phyloP scores from a whole-genome alignment of 2,113 vertebrate genomes.

The Forbesichthys agassizii region DNA sequence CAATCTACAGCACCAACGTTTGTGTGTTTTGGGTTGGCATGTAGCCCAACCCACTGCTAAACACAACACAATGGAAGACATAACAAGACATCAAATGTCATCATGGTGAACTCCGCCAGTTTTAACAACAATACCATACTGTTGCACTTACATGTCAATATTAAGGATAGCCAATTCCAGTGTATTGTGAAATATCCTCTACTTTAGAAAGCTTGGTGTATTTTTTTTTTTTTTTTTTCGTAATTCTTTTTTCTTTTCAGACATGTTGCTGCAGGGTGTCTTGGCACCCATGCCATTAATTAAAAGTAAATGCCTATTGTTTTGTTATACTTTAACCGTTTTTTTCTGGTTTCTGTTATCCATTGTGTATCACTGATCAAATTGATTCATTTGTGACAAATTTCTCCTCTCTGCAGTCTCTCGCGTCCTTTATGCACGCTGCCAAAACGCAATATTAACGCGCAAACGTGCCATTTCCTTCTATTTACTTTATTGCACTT shows the following conservation, averaged over 20 bases:
- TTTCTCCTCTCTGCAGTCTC: slow-evolving; percentile 24
- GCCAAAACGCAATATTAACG: slow-evolving; percentile 53
- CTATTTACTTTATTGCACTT: slow-evolving; percentile 73
- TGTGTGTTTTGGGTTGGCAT: background rate
- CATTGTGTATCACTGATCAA: slow-evolving; percentile 29
- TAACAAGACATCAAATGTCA: background rate
- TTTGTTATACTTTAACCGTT: slow-evolving; percentile 17
- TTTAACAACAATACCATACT: slow-evolving; percentile 12
- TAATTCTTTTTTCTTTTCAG: slow-evolving; percentile 37
- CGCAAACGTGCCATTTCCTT: slow-evolving; percentile 59
- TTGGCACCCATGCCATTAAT: slow-evolving; percentile 54
- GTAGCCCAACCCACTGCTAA: background rate
- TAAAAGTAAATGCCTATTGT: slow-evolving; percentile 31
- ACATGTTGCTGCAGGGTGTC: slow-evolving; percentile 44
- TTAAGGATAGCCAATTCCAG: background rate
- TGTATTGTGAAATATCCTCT: slow-evolving; percentile 51
- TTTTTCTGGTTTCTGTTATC: slow-evolving; percentile 43
- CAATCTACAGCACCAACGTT: background rate
- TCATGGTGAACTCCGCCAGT: background rate
- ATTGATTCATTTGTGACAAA: slow-evolving; percentile 18
- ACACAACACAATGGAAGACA: background rate
- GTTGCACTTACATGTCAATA: slow-evolving; percentile 25
- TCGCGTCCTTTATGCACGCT: slow-evolving; percentile 29
- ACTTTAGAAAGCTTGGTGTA: slow-evolving; percentile 31
- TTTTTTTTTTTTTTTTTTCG: slow-evolving; percentile 54